Conservation (phyloP, 1,140 invertebrate genomes). For the Drosophila nigrodunni region DNA sequence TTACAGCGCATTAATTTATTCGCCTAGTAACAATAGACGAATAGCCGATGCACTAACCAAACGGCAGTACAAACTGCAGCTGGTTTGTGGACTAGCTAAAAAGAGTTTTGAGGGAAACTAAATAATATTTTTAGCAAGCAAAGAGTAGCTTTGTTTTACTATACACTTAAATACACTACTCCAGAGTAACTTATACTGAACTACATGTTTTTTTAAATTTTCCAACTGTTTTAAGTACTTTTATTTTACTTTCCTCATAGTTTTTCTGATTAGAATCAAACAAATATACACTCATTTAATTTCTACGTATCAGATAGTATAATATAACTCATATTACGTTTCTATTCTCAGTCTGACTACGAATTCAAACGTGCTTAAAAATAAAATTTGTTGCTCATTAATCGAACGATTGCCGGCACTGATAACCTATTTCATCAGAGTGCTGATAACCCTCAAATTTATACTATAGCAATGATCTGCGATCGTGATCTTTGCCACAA, state of each 20-base stretch:
- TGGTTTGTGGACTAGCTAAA: no score
- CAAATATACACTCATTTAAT: neutral
- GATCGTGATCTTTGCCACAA: slow-evolving; percentile 71
- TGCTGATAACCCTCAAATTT: slow-evolving; percentile 54
- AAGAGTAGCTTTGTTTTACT: no score
- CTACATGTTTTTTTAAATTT: no score
- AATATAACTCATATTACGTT: slow-evolving; percentile 2
- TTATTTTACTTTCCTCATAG: neutral
- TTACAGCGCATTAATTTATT: slow-evolving; percentile 10
- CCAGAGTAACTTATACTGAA: no score
- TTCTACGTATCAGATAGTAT: slow-evolving; percentile 6
- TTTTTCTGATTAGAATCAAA: neutral
- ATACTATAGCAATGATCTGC: slow-evolving; percentile 38
- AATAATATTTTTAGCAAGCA: no score
- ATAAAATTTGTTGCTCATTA: slow-evolving; percentile 60
- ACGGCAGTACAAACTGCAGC: neutral
- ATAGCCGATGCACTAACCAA: neutral
- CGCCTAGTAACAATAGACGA: neutral
- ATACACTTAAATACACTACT: no score
- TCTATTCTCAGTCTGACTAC: neutral
- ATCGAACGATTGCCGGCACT: slow-evolving; percentile 59
- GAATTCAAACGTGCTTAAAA: slow-evolving; percentile 17
- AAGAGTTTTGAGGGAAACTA: no score
- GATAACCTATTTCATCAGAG: slow-evolving; percentile 70
- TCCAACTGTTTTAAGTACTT: neutral